Percentiles rank a stretch among this genome's conserved stretches.
phyloP scores from a whole-genome alignment of 1,140 invertebrate genomes.

The Charaxes varanes region DNA sequence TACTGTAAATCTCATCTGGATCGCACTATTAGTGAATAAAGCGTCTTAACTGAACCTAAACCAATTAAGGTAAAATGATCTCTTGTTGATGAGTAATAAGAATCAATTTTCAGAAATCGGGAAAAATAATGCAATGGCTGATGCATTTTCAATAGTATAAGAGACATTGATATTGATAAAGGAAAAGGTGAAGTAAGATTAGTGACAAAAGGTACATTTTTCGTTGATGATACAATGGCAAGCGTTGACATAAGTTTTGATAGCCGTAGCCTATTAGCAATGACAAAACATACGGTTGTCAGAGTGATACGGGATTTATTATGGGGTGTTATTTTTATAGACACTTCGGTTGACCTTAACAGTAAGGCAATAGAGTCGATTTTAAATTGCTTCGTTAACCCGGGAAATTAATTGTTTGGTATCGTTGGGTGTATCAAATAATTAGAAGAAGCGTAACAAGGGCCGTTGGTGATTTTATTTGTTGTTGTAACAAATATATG shows the following conservation, averaged over 20 bases:
- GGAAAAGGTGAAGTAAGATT: background rate
- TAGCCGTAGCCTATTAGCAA: constrained; percentile 56
- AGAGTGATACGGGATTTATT: constrained; percentile 60
- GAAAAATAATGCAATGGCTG: background rate
- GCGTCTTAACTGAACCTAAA: constrained; percentile 6
- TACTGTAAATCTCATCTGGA: constrained; percentile 42
- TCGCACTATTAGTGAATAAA: constrained; percentile 4
- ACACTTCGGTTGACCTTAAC: constrained; percentile 16
- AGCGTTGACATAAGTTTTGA: constrained; percentile 45
- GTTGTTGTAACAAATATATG: constrained; percentile 24
- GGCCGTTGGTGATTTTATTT: constrained; percentile 27
- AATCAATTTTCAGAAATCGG: background rate
- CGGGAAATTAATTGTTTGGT: constrained; percentile 24
- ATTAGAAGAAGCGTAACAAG: constrained; percentile 53
- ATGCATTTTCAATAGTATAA: background rate
- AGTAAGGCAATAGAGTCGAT: constrained; percentile 16
- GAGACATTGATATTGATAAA: background rate
- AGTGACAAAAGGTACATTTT: background rate
- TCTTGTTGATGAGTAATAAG: background rate
- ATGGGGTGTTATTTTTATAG: constrained; percentile 22
- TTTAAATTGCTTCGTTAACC: constrained; percentile 13
- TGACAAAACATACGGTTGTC: constrained; percentile 66
- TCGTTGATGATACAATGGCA: constrained; percentile 10
- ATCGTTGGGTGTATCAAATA: constrained; percentile 44
- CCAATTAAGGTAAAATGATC: constrained; percentile 9